Conservation (phyloP, 1,140 invertebrate species). For the roundworm (Caenorhabditis elegans) region DNA sequence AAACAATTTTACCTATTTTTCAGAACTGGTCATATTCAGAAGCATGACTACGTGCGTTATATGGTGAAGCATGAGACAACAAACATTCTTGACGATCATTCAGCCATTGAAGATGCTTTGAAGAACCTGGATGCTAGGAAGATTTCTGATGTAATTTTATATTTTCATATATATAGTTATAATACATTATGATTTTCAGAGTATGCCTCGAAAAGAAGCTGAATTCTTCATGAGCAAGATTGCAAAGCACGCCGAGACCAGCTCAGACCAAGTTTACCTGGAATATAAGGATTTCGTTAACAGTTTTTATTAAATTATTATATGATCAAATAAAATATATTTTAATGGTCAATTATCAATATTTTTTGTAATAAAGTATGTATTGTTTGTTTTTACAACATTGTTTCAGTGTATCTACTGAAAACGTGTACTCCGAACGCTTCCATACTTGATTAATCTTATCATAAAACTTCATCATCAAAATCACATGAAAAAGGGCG, state of each 20-base stretch:
- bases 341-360: too few relatives aligned
- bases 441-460: too few relatives aligned
- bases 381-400: too few relatives aligned
- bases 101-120: neutral
- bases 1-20: neutral
- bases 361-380: too few relatives aligned
- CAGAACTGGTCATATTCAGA: neutral
- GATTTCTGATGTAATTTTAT: neutral
- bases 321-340: too few relatives aligned
- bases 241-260: neutral
- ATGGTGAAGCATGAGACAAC: slow-evolving; percentile 16
- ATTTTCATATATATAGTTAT: neutral
- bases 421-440: too few relatives aligned
- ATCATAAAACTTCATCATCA: too few relatives aligned
- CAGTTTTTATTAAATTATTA: neutral
- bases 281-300: slow-evolving; percentile 10
- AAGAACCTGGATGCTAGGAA: neutral
- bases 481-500: too few relatives aligned
- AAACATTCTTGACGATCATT: slow-evolving; percentile 3
- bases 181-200: neutral
- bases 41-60: neutral
- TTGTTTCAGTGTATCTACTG: too few relatives aligned
- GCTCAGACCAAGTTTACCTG: neutral
- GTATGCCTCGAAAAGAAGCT: neutral
- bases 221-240: slow-evolving; percentile 25